Evolutionary conservation across 1,140 invertebrate genomes (phyloP).

Genomic region (Micrasema minimum): DNA sequence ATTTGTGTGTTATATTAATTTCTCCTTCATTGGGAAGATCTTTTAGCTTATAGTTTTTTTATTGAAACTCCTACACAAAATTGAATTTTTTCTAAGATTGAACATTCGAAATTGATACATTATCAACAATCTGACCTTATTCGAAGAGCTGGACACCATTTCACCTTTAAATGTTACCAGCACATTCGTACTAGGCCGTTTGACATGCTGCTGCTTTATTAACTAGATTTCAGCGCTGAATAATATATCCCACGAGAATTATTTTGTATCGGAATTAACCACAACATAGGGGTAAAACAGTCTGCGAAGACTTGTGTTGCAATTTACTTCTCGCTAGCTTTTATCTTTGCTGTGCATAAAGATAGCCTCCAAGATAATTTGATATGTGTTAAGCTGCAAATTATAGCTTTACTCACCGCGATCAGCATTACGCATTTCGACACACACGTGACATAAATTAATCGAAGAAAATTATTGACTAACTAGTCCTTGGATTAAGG

Average conservation of each 20-base stretch:
- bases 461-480: constrained; percentile 9
- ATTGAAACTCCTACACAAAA: too few species aligned
- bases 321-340: too few species aligned
- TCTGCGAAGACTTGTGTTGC: too few species aligned
- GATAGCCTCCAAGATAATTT: too few species aligned
- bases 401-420: not conserved
- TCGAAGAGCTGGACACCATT: constrained; percentile 13
- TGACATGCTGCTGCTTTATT: not conserved
- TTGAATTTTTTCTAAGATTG: too few species aligned
- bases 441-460: constrained; percentile 1
- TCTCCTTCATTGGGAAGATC: too few species aligned
- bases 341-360: too few species aligned
- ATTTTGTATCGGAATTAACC: too few species aligned
- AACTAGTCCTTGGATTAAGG: constrained; percentile 20
- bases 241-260: constrained; percentile 6
- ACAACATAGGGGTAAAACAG: too few species aligned
- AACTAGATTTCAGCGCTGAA: too few species aligned
- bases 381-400: not conserved
- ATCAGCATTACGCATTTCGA: constrained; percentile 7
- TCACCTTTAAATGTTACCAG: constrained; percentile 36
- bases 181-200: not conserved
- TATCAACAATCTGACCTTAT: constrained; percentile 29
- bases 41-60: too few species aligned
- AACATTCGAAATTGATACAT: not conserved
- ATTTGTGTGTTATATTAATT: too few species aligned